Percentiles rank a stretch among this genome's conserved stretches.
These are phyloP conservation scores for Oncorhynchus tshawytscha DNA, from an alignment of 2,113 vertebrate genomes.

Conservation along the genomic window DNA sequence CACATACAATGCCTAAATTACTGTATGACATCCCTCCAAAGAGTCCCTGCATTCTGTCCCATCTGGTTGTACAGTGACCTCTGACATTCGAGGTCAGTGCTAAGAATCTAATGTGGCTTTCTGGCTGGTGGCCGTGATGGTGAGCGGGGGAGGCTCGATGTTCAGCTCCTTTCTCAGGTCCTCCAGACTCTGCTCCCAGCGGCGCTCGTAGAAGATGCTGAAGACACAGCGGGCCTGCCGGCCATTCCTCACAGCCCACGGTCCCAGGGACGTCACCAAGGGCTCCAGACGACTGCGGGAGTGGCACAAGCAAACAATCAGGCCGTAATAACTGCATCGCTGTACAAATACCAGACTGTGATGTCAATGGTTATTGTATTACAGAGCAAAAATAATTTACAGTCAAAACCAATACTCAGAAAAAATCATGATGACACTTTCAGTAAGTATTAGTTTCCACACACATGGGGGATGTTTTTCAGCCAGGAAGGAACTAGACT, in stretches of 20 bases:
- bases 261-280: constrained; percentile 78
- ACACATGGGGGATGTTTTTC: too few relatives aligned
- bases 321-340: not conserved
- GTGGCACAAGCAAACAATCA: not conserved
- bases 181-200: constrained; percentile 87
- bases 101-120: not conserved
- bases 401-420: too few relatives aligned
- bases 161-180: constrained; percentile 85
- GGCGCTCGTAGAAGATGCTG: constrained; percentile 86
- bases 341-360: not conserved
- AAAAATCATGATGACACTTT: too few relatives aligned
- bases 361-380: not conserved
- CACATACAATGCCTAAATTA: not conserved
- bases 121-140: constrained; percentile 8
- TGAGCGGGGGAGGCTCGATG: constrained; percentile 77
- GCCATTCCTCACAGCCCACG: constrained; percentile 86
- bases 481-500: too few relatives aligned
- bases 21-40: not conserved
- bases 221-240: constrained; percentile 78
- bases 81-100: not conserved
- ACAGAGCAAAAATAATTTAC: too few relatives aligned
- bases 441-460: too few relatives aligned
- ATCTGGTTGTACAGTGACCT: not conserved
- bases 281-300: constrained; percentile 76
- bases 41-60: not conserved